Evolutionary conservation across 2,797 vertebrate species (phyloP).

Genomic region (Merluccius polli): DNA sequence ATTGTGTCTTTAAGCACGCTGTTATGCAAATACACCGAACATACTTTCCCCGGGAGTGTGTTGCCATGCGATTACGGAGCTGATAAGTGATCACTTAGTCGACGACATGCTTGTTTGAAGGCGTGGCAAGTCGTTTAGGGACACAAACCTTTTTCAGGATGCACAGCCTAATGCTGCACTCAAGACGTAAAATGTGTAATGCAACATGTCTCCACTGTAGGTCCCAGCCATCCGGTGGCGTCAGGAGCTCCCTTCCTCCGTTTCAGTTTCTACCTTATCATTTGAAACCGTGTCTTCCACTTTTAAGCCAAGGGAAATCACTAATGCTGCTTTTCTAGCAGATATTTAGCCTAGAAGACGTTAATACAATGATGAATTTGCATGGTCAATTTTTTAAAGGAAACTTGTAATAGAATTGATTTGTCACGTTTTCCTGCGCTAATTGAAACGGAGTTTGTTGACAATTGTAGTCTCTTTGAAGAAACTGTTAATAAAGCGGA

Average conservation of each 20-base stretch:
- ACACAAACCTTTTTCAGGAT: background rate
- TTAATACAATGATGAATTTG: background rate
- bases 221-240: background rate
- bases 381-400: background rate
- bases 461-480: background rate
- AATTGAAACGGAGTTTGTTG: background rate
- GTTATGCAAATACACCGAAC: background rate
- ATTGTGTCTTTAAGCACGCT: no score
- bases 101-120: background rate
- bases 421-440: slow-evolving; percentile 27
- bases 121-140: slow-evolving; percentile 48
- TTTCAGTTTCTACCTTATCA: background rate
- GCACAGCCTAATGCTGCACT: slow-evolving; percentile 1
- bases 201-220: background rate
- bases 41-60: background rate
- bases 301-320: slow-evolving; percentile 39
- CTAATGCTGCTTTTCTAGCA: slow-evolving; percentile 31
- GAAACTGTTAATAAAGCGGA: background rate
- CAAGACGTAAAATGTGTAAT: background rate
- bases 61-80: background rate
- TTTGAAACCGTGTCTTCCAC: slow-evolving; percentile 57
- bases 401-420: slow-evolving; percentile 13
- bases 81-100: background rate
- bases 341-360: slow-evolving; percentile 21
- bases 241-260: background rate